Base-by-base conservation (phyloP, 1,140 invertebrate species). In the Eueides isabella region DNA sequence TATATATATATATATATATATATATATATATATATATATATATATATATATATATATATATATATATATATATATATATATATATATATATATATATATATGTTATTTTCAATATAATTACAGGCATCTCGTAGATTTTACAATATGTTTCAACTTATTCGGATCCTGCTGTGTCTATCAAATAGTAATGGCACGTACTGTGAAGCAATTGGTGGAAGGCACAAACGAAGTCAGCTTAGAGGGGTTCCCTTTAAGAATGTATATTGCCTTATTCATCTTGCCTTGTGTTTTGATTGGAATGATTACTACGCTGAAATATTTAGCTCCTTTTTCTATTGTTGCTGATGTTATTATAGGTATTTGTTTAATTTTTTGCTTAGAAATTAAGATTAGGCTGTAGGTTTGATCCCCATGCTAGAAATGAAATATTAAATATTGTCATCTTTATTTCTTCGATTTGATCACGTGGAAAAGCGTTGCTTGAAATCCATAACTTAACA, bases 111-210 rank as follows among this genome's bases (percentile, higher is more conserved):
- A 4, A 55, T 55, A 55, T 26, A 23, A 23, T 72, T 69, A n/a
- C 63, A 86, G 83, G 29, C 84, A 81, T 14, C 62, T 71, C 2
- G 78, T 86, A 7, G 85, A 86, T 29, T 71, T 67, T 1, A 79
- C 74, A 1, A 76, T 85, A 63, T 69, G 74, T 1, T 33, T 79
- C 3, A 79, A 85, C 26, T 65, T 86, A 0, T 82, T 82, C 29
- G 83, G 85, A 9, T 78, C 80, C 0, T 86, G 85, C 67, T 85
- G 83, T 61, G 79, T 85, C 16, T 80, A 82, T 64, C 77, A 84
- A 23, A 75, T 86, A 0, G 75, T 86, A 23, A 82, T 86, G 35
- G 76, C 80, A 5, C 64, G 76, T 12, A 83, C 77, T 0, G 63
- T 84, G 0, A 84, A 87, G 64, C 78, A 85, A 63, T 29, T 87